Evolutionary conservation across 2,888 invertebrate genomes (phyloP).

Genomic region (Scaptomyza polygonia): DNA sequence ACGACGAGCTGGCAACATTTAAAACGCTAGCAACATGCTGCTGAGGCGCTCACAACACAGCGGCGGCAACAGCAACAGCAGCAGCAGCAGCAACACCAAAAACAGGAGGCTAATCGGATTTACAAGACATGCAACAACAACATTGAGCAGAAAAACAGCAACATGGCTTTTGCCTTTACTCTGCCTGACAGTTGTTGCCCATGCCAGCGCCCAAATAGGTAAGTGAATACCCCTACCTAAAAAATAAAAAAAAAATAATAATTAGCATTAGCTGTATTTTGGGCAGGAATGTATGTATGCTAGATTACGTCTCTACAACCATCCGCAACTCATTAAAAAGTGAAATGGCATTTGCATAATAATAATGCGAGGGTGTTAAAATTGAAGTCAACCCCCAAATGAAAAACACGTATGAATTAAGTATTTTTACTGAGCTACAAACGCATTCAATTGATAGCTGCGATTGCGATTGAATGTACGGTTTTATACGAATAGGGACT

Average conservation of each 20-base stretch:
- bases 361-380: conserved; percentile 24
- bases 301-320: conserved; percentile 33
- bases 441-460: conserved; percentile 24
- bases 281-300: background rate
- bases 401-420: background rate
- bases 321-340: conserved; percentile 45
- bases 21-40: conserved; percentile 64
- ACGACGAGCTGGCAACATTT: conserved; percentile 48
- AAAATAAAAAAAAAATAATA: conserved; percentile 22
- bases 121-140: conserved; percentile 53
- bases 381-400: background rate
- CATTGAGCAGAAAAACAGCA: conserved; percentile 40
- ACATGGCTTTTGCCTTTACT: conserved; percentile 72
- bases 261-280: conserved; percentile 15
- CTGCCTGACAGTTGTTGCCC: conserved; percentile 74
- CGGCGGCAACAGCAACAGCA: conserved; percentile 41
- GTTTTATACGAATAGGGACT: conserved; percentile 17
- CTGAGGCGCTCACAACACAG: conserved; percentile 57
- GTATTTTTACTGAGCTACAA: background rate
- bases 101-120: conserved; percentile 75
- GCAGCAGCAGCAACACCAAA: conserved; percentile 10
- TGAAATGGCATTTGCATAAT: conserved; percentile 48
- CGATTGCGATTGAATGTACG: conserved; percentile 33
- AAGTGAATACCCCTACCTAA: conserved; percentile 51
- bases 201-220: conserved; percentile 77